Evolutionary conservation across 2,113 vertebrate genomes (phyloP).

Genomic region (Gorsachius goisagi): DNA sequence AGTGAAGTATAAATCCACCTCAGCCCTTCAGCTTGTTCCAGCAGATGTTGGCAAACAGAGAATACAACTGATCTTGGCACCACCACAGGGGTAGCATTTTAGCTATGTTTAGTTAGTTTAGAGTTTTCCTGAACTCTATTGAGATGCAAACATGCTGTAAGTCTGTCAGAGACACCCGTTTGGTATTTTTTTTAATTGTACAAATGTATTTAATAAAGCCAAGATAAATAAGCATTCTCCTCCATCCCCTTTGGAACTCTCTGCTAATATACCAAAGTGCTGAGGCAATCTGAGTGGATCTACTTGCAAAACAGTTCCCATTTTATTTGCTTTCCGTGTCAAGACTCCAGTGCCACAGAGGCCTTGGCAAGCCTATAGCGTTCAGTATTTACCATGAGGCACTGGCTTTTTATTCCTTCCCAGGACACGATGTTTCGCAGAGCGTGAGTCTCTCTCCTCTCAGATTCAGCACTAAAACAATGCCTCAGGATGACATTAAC

Average conservation of each 20-base stretch:
- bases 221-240: not conserved
- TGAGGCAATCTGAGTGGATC: constrained; percentile 6
- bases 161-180: not conserved
- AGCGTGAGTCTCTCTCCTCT: not conserved
- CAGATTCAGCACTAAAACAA: not conserved
- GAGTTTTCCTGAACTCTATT: not conserved
- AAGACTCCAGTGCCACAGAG: constrained; percentile 5
- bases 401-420: constrained; percentile 25
- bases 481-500: constrained; percentile 15
- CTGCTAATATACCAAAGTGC: not conserved
- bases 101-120: not conserved
- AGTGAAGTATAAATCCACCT: not conserved
- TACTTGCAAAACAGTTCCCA: not conserved
- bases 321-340: constrained; percentile 11
- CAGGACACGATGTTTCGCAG: not conserved
- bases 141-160: not conserved
- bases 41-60: not conserved
- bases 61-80: not conserved
- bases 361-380: not conserved
- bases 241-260: not conserved
- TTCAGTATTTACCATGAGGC: not conserved
- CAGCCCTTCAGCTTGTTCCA: not conserved
- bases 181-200: not conserved
- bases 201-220: not conserved
- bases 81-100: not conserved